A percentile compares a stretch with the other conserved stretches of the same genome.
phyloP scores from a whole-genome alignment of 2,797 vertebrate species.

The Falco rusticolus region DNA sequence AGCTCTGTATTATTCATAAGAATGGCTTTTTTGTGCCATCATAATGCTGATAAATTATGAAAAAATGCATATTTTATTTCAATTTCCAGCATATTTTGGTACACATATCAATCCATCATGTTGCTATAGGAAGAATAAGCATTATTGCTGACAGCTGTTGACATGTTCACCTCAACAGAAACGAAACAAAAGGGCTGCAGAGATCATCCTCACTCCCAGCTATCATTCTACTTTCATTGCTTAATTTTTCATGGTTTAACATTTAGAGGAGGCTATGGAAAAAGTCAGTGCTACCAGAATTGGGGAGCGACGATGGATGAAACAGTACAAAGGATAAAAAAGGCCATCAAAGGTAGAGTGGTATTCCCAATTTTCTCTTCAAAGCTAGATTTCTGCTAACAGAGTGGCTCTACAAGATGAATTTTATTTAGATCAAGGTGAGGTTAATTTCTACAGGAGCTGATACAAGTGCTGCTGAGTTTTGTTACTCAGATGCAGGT shows the following conservation, averaged over 20 bases:
- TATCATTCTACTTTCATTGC: constrained; percentile 45
- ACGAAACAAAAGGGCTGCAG: constrained; percentile 63
- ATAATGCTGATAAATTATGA: constrained; percentile 89
- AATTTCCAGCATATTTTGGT: constrained; percentile 86
- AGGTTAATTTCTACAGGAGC: neutral
- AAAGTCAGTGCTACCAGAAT: constrained; percentile 38
- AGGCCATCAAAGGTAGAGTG: neutral
- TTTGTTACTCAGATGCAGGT: neutral
- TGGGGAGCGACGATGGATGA: accelerated
- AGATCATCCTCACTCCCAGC: constrained; percentile 32
- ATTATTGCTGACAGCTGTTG: constrained; percentile 70
- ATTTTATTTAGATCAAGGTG: neutral
- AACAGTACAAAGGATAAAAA: neutral
- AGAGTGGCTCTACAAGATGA: neutral
- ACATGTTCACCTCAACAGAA: constrained; percentile 67
- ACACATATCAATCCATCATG: constrained; percentile 80
- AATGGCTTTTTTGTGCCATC: constrained; percentile 84
- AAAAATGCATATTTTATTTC: constrained; percentile 89
- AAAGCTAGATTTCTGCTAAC: neutral
- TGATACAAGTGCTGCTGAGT: neutral
- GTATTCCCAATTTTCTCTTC: constrained; percentile 8
- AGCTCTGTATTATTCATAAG: constrained; percentile 95
- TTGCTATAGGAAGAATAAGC: constrained; percentile 63
- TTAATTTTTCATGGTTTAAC: constrained; percentile 51
- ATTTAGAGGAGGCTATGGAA: constrained; percentile 48